Evolutionary conservation across 2,113 vertebrate genomes (phyloP).

Genomic region (Xenopus tropicalis): DNA sequence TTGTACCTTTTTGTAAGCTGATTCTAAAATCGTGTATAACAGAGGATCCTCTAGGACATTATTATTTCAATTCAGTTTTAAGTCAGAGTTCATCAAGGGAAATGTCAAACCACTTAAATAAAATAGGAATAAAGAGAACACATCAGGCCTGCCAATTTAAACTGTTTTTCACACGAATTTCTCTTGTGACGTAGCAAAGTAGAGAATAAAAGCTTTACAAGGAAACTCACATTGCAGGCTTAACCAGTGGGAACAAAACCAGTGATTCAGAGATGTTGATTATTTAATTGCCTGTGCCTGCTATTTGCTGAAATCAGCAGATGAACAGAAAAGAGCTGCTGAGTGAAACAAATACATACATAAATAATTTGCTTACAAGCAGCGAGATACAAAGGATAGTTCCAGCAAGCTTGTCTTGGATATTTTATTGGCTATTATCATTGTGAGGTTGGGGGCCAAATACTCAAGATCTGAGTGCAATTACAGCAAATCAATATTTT

Average conservation of each 20-base stretch:
- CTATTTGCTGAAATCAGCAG: conserved; percentile 37
- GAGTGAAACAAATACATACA: conserved; percentile 39
- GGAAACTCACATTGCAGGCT: background rate
- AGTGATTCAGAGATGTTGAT: conserved; percentile 35
- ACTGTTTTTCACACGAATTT: background rate
- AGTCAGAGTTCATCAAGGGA: conserved; percentile 24
- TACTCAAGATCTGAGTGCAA: background rate
- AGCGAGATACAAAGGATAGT: conserved; percentile 4
- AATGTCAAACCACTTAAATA: conserved; percentile 31
- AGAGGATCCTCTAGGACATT: background rate
- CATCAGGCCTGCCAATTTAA: conserved; percentile 1
- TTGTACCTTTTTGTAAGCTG: background rate
- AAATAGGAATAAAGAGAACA: conserved; percentile 19
- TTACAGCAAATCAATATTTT: conserved; percentile 22
- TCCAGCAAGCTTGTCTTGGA: conserved; percentile 1
- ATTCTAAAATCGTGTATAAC: background rate
- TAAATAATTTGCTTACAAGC: conserved; percentile 37
- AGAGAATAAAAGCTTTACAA: background rate
- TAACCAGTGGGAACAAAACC: conserved; percentile 19
- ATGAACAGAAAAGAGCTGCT: conserved; percentile 32
- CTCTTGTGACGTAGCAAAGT: background rate
- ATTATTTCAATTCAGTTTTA: conserved; percentile 17
- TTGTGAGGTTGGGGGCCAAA: background rate
- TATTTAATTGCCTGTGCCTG: conserved; percentile 35
- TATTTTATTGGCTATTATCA: conserved; percentile 22